Percentiles rank a stretch among this genome's conserved stretches.
Conservation (phyloP, 2,113 vertebrate species). For the Menidia beryllina region DNA sequence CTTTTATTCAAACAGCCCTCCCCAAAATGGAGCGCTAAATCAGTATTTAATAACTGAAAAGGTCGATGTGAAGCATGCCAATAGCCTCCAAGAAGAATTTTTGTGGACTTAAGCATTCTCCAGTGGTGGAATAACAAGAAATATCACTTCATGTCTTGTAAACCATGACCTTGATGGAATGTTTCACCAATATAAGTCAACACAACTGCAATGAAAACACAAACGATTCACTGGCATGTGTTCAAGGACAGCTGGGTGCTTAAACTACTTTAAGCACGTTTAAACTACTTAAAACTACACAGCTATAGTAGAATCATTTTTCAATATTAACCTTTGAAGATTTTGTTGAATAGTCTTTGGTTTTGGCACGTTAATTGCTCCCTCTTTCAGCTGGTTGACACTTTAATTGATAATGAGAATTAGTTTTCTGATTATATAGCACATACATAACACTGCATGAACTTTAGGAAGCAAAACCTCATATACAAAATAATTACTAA, state of each 20-base stretch:
- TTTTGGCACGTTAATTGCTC: slow-evolving; percentile 40
- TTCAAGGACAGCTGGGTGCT: too few species aligned
- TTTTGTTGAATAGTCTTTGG: slow-evolving; percentile 33
- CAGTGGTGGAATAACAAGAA: background rate
- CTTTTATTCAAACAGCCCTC: slow-evolving; percentile 40
- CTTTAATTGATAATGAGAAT: slow-evolving; percentile 51
- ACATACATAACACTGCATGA: slow-evolving; percentile 24
- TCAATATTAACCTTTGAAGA: slow-evolving; percentile 28
- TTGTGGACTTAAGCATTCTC: background rate
- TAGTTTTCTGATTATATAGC: slow-evolving; percentile 20
- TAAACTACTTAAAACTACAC: too few species aligned
- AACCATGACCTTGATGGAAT: background rate
- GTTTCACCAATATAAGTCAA: background rate
- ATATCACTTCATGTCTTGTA: background rate
- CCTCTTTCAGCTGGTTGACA: slow-evolving; percentile 29
- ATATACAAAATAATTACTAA: slow-evolving; percentile 5
- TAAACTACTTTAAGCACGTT: slow-evolving; percentile 18
- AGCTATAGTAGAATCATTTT: slow-evolving; percentile 16
- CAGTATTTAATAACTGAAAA: slow-evolving; percentile 17
- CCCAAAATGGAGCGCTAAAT: slow-evolving; percentile 5
- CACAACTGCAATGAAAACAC: background rate
- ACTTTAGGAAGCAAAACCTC: slow-evolving; percentile 11
- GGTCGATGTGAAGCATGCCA: background rate
- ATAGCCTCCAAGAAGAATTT: slow-evolving; percentile 8
- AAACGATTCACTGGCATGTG: background rate